Percentiles rank a stretch among this genome's conserved stretches.
These are phyloP conservation scores for Chelonoidis abingdonii DNA, from an alignment of 2,113 vertebrate genomes.

Conservation along the genomic window DNA sequence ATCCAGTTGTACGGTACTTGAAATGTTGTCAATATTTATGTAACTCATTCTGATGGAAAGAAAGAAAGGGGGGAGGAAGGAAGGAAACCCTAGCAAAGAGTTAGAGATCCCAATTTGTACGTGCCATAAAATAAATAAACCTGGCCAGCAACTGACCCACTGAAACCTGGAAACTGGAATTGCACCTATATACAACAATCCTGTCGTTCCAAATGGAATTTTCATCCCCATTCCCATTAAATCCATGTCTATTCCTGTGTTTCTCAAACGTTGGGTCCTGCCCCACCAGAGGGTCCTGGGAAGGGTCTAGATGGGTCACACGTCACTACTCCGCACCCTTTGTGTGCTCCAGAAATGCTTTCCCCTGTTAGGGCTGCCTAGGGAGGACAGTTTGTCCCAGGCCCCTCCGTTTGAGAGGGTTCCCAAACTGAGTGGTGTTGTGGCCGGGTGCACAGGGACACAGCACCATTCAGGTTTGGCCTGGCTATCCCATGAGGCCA, in stretches of 20 bases:
- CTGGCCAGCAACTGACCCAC: neutral
- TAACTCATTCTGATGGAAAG: neutral
- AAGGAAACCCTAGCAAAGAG: neutral
- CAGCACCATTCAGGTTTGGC: neutral
- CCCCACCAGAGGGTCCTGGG: no score
- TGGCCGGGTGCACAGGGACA: no score
- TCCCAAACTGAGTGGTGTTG: neutral
- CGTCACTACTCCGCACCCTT: neutral
- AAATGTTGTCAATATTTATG: neutral
- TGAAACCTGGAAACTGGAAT: neutral
- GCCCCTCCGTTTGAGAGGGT: neutral
- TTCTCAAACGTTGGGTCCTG: neutral
- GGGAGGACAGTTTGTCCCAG: neutral
- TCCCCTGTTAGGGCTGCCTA: neutral
- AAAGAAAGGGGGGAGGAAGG: neutral
- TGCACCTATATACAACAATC: neutral
- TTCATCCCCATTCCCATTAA: neutral
- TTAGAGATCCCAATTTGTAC: neutral
- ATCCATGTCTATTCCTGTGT: fast-evolving
- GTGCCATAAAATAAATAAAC: neutral
- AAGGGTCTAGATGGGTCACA: neutral
- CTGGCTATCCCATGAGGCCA: neutral
- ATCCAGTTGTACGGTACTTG: fast-evolving
- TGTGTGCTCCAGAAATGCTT: neutral
- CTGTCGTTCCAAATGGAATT: neutral